These are phyloP conservation scores for Tarsius wallacei DNA, from an alignment of 2,797 vertebrate genomes.

Conservation along the genomic window DNA sequence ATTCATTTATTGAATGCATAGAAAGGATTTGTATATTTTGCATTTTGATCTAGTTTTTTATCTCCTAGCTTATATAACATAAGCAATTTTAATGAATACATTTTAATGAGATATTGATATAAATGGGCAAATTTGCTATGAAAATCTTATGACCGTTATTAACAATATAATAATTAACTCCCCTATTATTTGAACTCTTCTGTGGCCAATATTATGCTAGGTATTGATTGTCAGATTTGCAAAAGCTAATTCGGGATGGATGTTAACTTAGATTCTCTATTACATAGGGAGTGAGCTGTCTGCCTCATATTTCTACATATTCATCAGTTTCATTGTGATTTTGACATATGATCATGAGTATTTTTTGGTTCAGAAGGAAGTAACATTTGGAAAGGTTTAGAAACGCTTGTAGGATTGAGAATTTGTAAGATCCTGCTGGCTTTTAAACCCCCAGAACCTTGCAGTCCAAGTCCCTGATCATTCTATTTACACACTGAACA, in stretches of 20 bases:
- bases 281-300: background rate
- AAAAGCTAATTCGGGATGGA: background rate
- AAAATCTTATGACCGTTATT: conserved; percentile 11
- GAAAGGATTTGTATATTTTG: background rate
- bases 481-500: conserved; percentile 55
- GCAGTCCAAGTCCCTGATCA: conserved; percentile 48
- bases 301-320: background rate
- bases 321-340: conserved; percentile 61
- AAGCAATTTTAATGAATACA: conserved; percentile 4
- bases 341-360: conserved; percentile 22
- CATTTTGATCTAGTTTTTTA: background rate
- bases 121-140: background rate
- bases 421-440: conserved; percentile 30
- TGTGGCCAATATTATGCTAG: background rate
- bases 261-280: conserved; percentile 10
- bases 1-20: background rate
- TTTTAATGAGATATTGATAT: conserved; percentile 16
- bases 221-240: background rate
- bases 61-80: background rate
- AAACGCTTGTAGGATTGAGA: conserved; percentile 19
- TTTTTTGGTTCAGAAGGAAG: conserved; percentile 56
- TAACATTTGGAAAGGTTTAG: conserved; percentile 65
- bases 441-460: conserved; percentile 21
- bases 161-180: background rate
- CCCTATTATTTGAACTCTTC: background rate